These are phyloP conservation scores for Vulpes vulpes DNA, from an alignment of 2,113 vertebrate genomes.

Conservation along the genomic window DNA sequence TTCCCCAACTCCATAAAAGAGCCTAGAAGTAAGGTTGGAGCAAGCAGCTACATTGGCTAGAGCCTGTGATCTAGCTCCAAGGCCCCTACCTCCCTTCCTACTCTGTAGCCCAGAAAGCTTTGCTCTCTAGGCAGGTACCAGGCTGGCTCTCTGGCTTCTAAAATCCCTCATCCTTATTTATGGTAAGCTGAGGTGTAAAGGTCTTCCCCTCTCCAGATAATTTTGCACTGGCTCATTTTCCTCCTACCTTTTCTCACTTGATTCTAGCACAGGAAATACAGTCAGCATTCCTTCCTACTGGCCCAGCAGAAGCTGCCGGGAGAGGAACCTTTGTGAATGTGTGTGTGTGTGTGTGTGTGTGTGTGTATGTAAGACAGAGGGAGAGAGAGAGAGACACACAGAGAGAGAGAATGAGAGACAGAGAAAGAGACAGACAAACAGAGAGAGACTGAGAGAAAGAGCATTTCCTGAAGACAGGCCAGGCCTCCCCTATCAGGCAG, in stretches of 20 bases:
- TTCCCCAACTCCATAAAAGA: background rate
- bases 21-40: background rate
- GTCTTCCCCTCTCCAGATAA: background rate
- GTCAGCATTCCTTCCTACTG: constrained; percentile 44
- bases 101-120: background rate
- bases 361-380: background rate
- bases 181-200: background rate
- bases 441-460: background rate
- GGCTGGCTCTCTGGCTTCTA: background rate
- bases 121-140: background rate
- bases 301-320: background rate
- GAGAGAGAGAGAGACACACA: background rate
- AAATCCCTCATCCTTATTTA: background rate
- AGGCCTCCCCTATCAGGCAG: background rate
- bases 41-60: background rate
- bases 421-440: background rate
- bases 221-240: constrained; percentile 23
- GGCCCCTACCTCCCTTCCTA: background rate
- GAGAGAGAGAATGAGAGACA: background rate
- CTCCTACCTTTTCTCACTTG: background rate
- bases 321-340: background rate
- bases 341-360: background rate
- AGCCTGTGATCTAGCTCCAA: background rate
- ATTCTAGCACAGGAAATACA: background rate
- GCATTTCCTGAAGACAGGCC: background rate